Base-by-base conservation (phyloP, 2,888 invertebrate genomes). In the Priocnemis perturbator region DNA sequence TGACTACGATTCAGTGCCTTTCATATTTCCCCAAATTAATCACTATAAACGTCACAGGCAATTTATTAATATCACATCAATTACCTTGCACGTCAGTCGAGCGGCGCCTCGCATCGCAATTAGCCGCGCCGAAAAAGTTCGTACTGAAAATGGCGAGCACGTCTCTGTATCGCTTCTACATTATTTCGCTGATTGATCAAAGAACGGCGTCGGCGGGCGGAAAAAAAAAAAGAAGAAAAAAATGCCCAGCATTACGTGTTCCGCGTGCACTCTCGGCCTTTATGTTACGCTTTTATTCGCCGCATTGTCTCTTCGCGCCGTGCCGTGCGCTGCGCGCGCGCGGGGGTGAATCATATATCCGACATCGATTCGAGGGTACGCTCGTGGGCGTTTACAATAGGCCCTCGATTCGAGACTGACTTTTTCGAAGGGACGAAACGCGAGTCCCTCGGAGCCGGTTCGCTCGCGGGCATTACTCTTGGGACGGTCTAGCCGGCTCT, bases 361-460 rank as follows among this genome's bases (percentile, higher is more conserved):
- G 44, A 59, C 19, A 19, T 19, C 64, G 69, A 69, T 59, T 55
- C 60, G 37, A 37, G 37, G 37, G 37, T 23, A 21, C 21, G 76
- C 70, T 70, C 64, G 47, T 50, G 67, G 30, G 44, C 57, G 68
- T 69, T 60, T 48, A 60, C 69, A 70, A 60, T 67, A 37, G 47
- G 50, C 71, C 73, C 78, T 67, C 64, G 64, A 3, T 47, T 44
- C 17, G 60, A 76, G 58, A 61, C 75, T 78, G 78, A 82, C 81
- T 81, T 83, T 83, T 82, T 78, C 45, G 61, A 76, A 81, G 81
- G 81, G 77, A 69, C 50, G 45, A 57, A 11, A 60, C 15, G 20
- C 30, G n/a, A 5, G 72, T 68, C 77, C 79, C 75, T 77, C 67
- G 44, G 77, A 70, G 78, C 77, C 76, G 78, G 78, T 78, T 57